Evolutionary conservation across 1,140 invertebrate species (phyloP).

Genomic region (Chionoecetes opilio): DNA sequence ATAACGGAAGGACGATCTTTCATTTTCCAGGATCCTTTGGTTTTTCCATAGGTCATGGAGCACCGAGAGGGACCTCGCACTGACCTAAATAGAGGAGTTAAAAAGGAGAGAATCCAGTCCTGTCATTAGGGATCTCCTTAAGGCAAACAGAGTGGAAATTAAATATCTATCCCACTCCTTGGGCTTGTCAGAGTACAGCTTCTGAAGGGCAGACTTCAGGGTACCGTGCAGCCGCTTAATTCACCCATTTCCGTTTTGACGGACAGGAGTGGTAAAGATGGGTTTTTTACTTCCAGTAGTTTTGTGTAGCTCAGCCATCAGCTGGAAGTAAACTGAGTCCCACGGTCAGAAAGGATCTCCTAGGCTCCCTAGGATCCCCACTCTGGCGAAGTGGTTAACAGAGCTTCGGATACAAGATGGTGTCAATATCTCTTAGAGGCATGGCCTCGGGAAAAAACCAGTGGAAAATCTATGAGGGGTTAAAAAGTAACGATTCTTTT

Average conservation of each 20-base stretch:
- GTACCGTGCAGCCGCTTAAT: slow-evolving; percentile 21
- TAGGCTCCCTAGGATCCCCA: slow-evolving; percentile 15
- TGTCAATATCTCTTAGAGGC: not conserved
- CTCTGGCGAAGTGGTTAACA: not conserved
- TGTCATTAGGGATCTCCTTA: slow-evolving; percentile 10
- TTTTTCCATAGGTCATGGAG: slow-evolving; percentile 11
- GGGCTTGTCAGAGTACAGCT: slow-evolving; percentile 34
- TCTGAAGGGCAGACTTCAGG: not conserved
- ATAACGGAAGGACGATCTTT: slow-evolving; percentile 12
- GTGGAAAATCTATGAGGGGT: slow-evolving; percentile 5
- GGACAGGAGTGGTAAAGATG: not conserved
- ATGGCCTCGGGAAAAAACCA: slow-evolving; percentile 47
- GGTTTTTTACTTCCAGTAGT: not conserved
- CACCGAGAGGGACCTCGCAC: not conserved
- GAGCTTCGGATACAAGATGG: slow-evolving; percentile 19
- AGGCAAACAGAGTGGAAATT: not conserved
- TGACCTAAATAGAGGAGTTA: not conserved
- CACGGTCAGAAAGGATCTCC: slow-evolving; percentile 31
- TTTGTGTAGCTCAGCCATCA: not conserved
- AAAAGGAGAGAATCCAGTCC: slow-evolving; percentile 35
- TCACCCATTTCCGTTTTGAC: slow-evolving; percentile 20
- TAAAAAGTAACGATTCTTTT: not conserved
- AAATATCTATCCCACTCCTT: slow-evolving; percentile 13
- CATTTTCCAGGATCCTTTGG: not conserved
- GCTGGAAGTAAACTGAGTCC: slow-evolving; percentile 33